Evolutionary conservation across 2,888 invertebrate species (phyloP).

Genomic region (Cryptocephalus moraei): DNA sequence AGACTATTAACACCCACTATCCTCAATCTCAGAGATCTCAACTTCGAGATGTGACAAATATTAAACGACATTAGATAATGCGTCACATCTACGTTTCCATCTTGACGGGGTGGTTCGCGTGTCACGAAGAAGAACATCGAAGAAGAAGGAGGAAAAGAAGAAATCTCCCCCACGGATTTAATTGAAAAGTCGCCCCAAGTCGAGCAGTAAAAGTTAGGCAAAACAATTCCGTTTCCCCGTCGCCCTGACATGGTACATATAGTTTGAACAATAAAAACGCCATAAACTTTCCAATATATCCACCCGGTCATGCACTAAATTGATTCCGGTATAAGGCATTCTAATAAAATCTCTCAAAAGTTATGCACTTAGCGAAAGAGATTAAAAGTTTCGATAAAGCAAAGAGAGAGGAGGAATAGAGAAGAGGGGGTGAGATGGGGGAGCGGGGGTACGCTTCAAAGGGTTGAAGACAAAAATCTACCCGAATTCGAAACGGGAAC

Average conservation of each 20-base stretch:
- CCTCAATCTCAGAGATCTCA: no score
- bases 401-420: conserved; percentile 5
- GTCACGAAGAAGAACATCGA: no score
- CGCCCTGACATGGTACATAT: conserved; percentile 13
- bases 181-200: conserved; percentile 4
- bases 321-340: conserved; percentile 25
- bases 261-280: conserved; percentile 15
- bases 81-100: no score
- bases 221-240: conserved; percentile 12
- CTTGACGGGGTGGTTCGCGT: no score
- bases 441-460: background rate
- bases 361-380: conserved; percentile 25
- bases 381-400: conserved; percentile 26
- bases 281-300: conserved; percentile 22
- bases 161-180: no score
- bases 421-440: background rate
- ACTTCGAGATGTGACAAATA: no score
- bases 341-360: conserved; percentile 24
- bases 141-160: no score
- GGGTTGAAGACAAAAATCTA: background rate
- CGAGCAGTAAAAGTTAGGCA: conserved; percentile 11
- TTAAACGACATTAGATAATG: no score
- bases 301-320: conserved; percentile 24
- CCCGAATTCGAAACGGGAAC: no score
- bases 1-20: no score